Evolutionary conservation across 2,113 vertebrate species (phyloP).

Genomic region (Chitala chitala): DNA sequence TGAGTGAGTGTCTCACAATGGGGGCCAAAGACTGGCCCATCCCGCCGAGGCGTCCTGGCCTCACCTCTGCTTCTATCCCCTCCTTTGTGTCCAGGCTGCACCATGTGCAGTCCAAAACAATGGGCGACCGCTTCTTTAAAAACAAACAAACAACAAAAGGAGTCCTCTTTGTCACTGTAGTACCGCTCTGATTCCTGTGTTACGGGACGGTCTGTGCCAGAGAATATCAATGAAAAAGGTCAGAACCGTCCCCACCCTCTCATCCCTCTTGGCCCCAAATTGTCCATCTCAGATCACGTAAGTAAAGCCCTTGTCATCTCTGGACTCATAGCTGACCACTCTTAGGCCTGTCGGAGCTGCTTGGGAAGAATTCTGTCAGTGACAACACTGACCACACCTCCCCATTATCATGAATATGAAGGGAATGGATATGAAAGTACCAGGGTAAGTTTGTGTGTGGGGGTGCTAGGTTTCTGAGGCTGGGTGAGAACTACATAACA

Average conservation of each 20-base stretch:
- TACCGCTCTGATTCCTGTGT: slow-evolving; percentile 42
- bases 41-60: slow-evolving; percentile 26
- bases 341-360: slow-evolving; percentile 39
- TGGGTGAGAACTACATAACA: no score
- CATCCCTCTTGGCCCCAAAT: no score
- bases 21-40: slow-evolving; percentile 54
- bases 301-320: slow-evolving; percentile 31
- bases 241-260: no score
- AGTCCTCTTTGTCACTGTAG: slow-evolving; percentile 33
- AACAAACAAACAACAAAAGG: background rate
- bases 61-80: slow-evolving; percentile 24
- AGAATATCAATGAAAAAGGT: slow-evolving; percentile 42
- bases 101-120: background rate
- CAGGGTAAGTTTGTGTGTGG: background rate
- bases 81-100: slow-evolving; percentile 24
- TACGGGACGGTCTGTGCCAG: slow-evolving; percentile 38
- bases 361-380: slow-evolving; percentile 36
- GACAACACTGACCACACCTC: background rate
- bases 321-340: slow-evolving; percentile 40
- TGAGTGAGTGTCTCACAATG: slow-evolving; percentile 57
- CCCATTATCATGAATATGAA: background rate
- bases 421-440: background rate
- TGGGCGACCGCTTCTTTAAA: slow-evolving; percentile 3
- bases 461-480: background rate
- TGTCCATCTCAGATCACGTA: no score